Base-by-base conservation (phyloP, 2,888 invertebrate species). In the Hydropsyche betteni region DNA sequence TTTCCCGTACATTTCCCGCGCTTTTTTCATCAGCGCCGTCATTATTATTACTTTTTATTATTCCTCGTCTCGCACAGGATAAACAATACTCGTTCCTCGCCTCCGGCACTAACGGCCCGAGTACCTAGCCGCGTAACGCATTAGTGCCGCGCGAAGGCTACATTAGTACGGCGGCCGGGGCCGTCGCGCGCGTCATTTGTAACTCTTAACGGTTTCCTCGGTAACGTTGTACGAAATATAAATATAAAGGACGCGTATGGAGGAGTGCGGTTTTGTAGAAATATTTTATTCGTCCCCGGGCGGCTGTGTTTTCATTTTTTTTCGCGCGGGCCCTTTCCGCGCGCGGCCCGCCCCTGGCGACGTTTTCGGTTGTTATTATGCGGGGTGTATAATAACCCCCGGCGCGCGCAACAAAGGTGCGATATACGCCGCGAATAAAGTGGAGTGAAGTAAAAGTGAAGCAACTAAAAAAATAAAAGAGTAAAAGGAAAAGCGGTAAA, bases 131-230 rank as follows among this genome's bases (percentile, higher is more conserved):
- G 44, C 10, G 8, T 68, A 53, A 55, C 76, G 73, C 74, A 76
- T 76, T 76, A 76, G 76, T 44, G 44, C 7, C 73, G 68, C 34
- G 74, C 52, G 76, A 69, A 75, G 69, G 61, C 72, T 76, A 74
- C 76, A 76, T 76, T 76, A 76, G 74, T 74, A 76, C 33, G 44
- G 68, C 75, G 12, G 69, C 44, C 44, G 36, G 61, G 52, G 70
- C 69, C 55, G 44, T 24, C 61, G 61, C 61, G 61, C 33, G 73
- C 74, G 73, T 76, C 78, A 76, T 78, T 78, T 78, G 76, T 78
- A 78, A 75, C 76, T 78, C 70, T 73, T 76, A 76, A 78, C 78
- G 75, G 75, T 71, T 79, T 79, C 76, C 79, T 72, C 44, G n/a
- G n/a, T n/a, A n/a, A n/a, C n/a, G n/a, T n/a, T n/a, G n/a, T n/a